Base-by-base conservation (phyloP, 1,140 invertebrate species). In the Lysiphlebus fabarum region DNA sequence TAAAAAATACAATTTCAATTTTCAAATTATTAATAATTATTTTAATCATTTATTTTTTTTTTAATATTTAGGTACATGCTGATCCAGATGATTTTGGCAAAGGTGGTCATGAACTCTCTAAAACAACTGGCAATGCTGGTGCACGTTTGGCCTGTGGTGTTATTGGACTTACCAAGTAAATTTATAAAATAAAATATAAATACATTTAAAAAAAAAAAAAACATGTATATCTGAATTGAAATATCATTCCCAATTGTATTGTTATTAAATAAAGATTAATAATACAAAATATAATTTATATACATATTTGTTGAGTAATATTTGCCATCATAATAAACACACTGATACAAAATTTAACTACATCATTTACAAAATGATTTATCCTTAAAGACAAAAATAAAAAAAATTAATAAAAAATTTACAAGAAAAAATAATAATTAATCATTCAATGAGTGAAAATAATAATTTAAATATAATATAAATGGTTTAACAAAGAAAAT, bases 51-150 rank as follows among this genome's bases (percentile, higher is more conserved):
- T 57, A 49, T 48, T 40, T 49, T 45, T 11, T 43, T 38, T 33
- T 7, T 45, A 34, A 40, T 40, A 12, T 65, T 34, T 60, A 85
- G 84, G 80, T 92, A 10, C 96, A 99, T 78, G 95, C 90, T 60
- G 94, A 95, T 78, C 85, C 87, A 45, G 97, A 99, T 83, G 97
- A 99, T 80, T 82, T 99, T 48, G 97, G 96, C 6, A 82, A 89
- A 63, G 96, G 96, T 58, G 93, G 93, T 2, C 91, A 98, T 71
- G 93, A 96, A 71, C 82, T 96, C 47, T 97, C 95, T 78, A 90
- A 91, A 79, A 92, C 91, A 10, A 99, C 96, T 53, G 97, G 97
- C 37, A 99, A 99, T 81, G 96, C 97, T 64, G 97, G 97, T 5
- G 94, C 87, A 54, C 87, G 97, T 66, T 82, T 96, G 62, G 96